Base-by-base conservation (phyloP, 1,140 invertebrate species). In the Arion vulgaris region DNA sequence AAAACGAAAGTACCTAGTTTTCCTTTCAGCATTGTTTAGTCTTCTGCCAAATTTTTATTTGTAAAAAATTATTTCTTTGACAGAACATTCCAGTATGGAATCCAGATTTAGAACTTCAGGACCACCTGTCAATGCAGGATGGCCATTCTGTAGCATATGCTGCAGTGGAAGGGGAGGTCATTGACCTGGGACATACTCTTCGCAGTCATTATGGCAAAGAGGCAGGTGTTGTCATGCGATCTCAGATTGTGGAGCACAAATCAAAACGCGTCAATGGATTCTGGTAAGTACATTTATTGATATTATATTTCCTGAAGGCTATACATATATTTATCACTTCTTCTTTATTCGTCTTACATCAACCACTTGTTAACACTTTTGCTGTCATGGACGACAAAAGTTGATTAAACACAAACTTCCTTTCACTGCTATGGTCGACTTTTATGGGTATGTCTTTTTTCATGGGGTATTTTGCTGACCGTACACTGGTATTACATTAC, bases 181-280 rank as follows among this genome's bases (percentile, higher is more conserved):
- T 77, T 1, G 82, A 87, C 19, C 28, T 87, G 26, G 82, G 84
- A 4, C 80, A 84, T 28, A 36, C 81, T 0, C 75, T 91, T 23
- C 82, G 36, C 0, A 90, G 90, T 80, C 83, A 80, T 7, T 84
- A 87, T 77, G 74, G 83, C 7, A 53, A 78, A 17, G 82, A 77
- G 17, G 38, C 80, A 53, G 90, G 90, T n/a, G 89, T 91, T 36
- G 85, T 91, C 11, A 86, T 88, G 53, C 72, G 86, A 34, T 81
- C 83, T 17, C 72, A 79, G 26, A 62, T 89, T 23, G 57, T 85
- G 9, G 91, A 91, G 81, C 90, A 90, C 83, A 90, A 86, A 41
- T 89, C 91, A 41, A 89, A 87, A 72, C 86, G 87, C 72, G 81
- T 82, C 57, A 80, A 88, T 38, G 91, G 90, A 19, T 79, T 87